Evolutionary conservation across 1,140 invertebrate species (phyloP).

Genomic region (Armadillidium nasatum): DNA sequence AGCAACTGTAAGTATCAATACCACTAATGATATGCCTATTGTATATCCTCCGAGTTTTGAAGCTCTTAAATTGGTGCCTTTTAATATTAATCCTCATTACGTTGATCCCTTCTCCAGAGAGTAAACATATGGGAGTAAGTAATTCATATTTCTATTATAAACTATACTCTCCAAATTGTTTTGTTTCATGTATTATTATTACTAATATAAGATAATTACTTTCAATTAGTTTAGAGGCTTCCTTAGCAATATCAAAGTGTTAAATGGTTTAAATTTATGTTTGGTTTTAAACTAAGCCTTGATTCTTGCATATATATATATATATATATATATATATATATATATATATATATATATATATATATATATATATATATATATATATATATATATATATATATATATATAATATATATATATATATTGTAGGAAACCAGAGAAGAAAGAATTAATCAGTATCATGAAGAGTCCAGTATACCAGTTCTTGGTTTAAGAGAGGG

Average conservation of each 20-base stretch:
- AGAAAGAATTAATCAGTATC: constrained; percentile 64
- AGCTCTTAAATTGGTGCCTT: constrained; percentile 67
- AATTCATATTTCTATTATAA: no score
- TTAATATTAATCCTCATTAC: constrained; percentile 83
- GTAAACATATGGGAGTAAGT: constrained; percentile 48
- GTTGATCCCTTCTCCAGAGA: constrained; percentile 60
- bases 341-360: background rate
- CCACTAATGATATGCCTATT: constrained; percentile 83
- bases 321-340: background rate
- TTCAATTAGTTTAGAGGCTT: no score
- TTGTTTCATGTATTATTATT: no score
- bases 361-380: no score
- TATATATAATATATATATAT: background rate
- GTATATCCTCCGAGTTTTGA: constrained; percentile 68
- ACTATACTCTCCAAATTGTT: no score
- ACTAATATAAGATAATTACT: no score
- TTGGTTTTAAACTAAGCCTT: no score
- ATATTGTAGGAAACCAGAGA: constrained; percentile 57
- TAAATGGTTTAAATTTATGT: no score
- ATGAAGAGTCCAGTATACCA: constrained; percentile 55
- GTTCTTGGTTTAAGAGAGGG: constrained; percentile 70
- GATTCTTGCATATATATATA: background rate
- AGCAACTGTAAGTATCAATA: constrained; percentile 68
- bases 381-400: background rate
- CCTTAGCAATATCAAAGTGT: no score